Percentiles rank a stretch among this genome's conserved stretches.
Evolutionary conservation across 2,113 vertebrate genomes (phyloP).

Genomic region (Malurus elegans): DNA sequence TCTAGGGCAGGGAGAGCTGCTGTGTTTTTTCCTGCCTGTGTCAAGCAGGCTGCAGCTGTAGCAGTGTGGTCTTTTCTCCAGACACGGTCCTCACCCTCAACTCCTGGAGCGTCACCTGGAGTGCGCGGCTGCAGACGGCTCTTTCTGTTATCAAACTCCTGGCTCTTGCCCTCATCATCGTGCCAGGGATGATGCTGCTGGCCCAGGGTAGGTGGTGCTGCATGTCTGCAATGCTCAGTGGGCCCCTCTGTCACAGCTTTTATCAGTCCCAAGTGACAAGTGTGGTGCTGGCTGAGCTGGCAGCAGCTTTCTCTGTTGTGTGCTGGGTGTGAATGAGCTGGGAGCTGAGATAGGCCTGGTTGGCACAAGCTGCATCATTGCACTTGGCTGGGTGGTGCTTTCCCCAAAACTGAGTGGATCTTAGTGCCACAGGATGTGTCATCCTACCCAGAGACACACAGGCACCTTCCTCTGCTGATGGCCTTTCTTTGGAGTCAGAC

Average conservation of each 20-base stretch:
- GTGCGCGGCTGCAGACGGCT: slow-evolving; percentile 77
- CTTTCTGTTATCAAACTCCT: slow-evolving; percentile 81
- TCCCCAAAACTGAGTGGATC: not conserved
- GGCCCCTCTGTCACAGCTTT: rapidly evolving
- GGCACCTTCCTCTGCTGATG: not conserved
- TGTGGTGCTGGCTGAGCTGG: not conserved
- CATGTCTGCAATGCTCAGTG: rapidly evolving
- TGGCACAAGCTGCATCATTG: not conserved
- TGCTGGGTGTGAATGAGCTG: not conserved
- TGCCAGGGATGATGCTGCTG: slow-evolving; percentile 83
- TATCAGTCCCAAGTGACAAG: not conserved
- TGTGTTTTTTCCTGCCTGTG: not conserved
- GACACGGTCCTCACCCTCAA: slow-evolving; percentile 82
- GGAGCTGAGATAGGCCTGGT: rapidly evolving
- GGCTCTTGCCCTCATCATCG: slow-evolving; percentile 82
- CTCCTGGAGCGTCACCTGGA: slow-evolving; percentile 85
- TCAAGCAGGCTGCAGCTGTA: not conserved
- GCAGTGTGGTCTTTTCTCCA: slow-evolving; percentile 31
- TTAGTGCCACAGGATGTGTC: not conserved
- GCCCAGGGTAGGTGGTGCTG: slow-evolving; percentile 72
- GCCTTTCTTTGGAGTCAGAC: not conserved
- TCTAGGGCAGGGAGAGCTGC: not conserved
- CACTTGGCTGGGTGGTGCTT: not conserved
- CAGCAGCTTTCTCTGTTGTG: not conserved
- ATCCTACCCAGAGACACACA: not conserved